phyloP scores from a whole-genome alignment of 2,888 invertebrate species.

The Tetheella fluctuosa region DNA sequence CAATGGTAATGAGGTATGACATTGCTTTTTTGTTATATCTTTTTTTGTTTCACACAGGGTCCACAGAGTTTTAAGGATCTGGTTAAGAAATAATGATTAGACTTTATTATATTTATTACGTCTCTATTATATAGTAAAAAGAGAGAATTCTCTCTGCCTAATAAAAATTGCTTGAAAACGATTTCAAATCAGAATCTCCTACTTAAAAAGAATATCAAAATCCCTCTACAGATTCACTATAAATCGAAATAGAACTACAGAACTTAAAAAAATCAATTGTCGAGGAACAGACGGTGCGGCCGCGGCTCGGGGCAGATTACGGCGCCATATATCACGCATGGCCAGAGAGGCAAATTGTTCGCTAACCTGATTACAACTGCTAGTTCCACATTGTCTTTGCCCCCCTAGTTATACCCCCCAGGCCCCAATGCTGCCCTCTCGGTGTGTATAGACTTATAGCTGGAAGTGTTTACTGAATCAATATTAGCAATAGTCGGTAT shows the following conservation, averaged over 20 bases:
- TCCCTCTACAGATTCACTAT: constrained; percentile 1
- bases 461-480: constrained; percentile 1
- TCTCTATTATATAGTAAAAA: no score
- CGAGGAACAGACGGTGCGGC: constrained; percentile 42
- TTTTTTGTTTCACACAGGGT: constrained; percentile 2
- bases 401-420: constrained; percentile 40
- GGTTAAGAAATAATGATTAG: no score
- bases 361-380: constrained; percentile 90
- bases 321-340: constrained; percentile 85
- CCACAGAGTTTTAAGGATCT: no score
- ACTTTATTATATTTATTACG: no score
- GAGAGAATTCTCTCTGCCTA: no score
- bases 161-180: no score
- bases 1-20: constrained; percentile 70
- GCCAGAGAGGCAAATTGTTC: constrained; percentile 90
- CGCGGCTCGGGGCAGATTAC: constrained; percentile 55
- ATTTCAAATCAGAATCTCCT: neutral
- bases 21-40: constrained; percentile 59
- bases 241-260: constrained; percentile 22
- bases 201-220: neutral
- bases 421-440: constrained; percentile 6
- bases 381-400: constrained; percentile 80
- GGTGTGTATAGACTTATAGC: constrained; percentile 30
- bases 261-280: constrained; percentile 37
- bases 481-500: neutral